Evolutionary conservation across 2,888 invertebrate species (phyloP).

Genomic region (Cryptophagus acutangulus): DNA sequence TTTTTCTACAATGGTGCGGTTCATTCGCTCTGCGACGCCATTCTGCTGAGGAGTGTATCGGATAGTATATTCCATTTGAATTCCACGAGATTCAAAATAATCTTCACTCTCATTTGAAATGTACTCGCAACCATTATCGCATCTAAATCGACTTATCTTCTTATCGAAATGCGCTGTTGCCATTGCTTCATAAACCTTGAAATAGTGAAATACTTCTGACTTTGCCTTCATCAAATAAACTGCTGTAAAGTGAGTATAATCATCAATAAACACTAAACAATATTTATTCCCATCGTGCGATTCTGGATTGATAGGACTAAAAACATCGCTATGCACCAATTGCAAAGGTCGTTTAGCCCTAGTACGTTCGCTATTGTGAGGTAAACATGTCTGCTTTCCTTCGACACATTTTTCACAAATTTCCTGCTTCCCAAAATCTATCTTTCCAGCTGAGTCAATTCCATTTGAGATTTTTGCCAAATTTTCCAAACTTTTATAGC

Average conservation of each 20-base stretch:
- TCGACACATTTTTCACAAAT: constrained; percentile 38
- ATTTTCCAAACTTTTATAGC: constrained; percentile 13
- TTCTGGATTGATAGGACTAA: constrained; percentile 31
- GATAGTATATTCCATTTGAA: constrained; percentile 34
- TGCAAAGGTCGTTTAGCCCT: constrained; percentile 32
- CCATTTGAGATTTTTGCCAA: constrained; percentile 13
- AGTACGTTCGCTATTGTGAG: constrained; percentile 21
- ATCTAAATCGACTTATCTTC: constrained; percentile 12
- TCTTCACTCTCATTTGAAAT: constrained; percentile 33
- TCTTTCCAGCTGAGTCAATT: neutral
- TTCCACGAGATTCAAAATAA: constrained; percentile 23
- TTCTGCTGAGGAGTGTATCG: constrained; percentile 20
- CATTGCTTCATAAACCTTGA: constrained; percentile 1
- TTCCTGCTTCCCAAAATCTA: constrained; percentile 5
- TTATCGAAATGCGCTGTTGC: constrained; percentile 9
- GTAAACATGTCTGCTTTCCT: constrained; percentile 34
- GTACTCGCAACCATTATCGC: constrained; percentile 36
- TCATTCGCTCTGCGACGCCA: constrained; percentile 27
- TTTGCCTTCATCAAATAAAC: constrained; percentile 24
- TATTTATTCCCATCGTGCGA: constrained; percentile 31
- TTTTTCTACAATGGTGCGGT: constrained; percentile 34
- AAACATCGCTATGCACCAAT: constrained; percentile 35
- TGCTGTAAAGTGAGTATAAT: constrained; percentile 36
- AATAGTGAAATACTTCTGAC: constrained; percentile 1
- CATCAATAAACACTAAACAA: constrained; percentile 36